Conservation (phyloP, 2,113 vertebrate genomes). For the Apodemus sylvaticus region DNA sequence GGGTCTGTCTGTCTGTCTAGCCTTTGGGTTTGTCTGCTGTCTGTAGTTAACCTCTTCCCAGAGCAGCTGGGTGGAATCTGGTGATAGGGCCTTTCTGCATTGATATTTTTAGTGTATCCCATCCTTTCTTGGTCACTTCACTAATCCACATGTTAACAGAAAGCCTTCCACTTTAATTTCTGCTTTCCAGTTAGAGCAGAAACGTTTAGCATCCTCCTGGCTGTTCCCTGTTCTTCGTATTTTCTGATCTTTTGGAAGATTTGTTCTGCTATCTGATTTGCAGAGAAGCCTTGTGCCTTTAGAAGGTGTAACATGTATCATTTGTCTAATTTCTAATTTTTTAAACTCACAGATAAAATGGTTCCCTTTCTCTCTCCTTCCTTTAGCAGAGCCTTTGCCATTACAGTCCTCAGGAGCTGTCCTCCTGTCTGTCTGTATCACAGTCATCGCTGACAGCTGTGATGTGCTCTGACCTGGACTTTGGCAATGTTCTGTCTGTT, state of each 20-base stretch:
- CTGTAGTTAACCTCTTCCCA: background rate
- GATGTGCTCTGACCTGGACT: background rate
- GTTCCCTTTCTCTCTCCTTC: background rate
- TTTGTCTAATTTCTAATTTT: background rate
- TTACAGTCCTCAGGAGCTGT: background rate
- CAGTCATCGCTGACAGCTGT: background rate
- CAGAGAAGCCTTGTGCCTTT: background rate
- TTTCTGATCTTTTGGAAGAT: background rate
- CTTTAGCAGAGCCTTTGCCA: background rate
- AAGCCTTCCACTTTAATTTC: background rate
- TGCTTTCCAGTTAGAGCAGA: background rate
- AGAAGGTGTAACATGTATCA: background rate
- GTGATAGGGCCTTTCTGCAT: background rate
- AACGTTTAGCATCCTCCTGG: background rate
- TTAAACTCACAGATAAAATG: background rate
- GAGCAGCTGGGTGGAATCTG: no score
- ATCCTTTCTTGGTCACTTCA: background rate
- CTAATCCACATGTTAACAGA: background rate
- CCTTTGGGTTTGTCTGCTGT: background rate
- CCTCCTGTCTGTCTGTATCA: background rate
- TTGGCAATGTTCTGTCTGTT: background rate
- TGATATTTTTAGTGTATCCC: background rate
- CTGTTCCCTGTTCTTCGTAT: background rate
- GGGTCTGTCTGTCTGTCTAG: background rate
- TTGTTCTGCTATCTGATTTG: background rate